Base-by-base conservation (phyloP, 2,113 vertebrate genomes). In the Rhombomys opimus region DNA sequence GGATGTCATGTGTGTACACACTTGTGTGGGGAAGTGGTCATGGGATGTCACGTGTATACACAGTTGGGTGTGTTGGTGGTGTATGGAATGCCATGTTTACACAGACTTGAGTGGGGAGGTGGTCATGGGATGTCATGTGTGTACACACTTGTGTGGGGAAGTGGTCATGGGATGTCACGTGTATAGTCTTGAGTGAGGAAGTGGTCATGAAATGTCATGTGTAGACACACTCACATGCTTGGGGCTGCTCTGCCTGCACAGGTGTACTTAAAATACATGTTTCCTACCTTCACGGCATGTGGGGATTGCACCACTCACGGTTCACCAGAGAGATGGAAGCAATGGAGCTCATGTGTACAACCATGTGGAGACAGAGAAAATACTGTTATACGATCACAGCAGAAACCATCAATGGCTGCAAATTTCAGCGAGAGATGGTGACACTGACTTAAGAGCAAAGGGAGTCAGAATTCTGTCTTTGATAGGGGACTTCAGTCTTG, bases 191-290 rank as follows among this genome's bases (percentile, higher is more conserved):
- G 54, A 57, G 54, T 57, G 54, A 14, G 54, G 54, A 57, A 14
- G 54, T 75, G 67, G 68, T 70, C 23, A 5, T 67, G 32, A 32
- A 35, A 32, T n/a, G 32, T n/a, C 23, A 5, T 67, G 32, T 15
- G 67, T 70, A 32, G 35, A 41, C 23, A 30, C 38, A 27, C 38
- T 50, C 73, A 15, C 3, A 12, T n/a, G 17, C 9, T 4, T 25
- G 13, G 65, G 18, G 18, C 25, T 14, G 30, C 59, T 46, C 63
- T 63, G 65, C 4, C 63, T 70, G 70, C 13, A 5, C 0, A 5
- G 3, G 23, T 25, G 2, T n/a, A 1, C 57, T 27, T n/a, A 15
- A 32, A 76, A 72, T 0, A 0, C 13, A 46, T 11, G 10, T 5
- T 8, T 65, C 30, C 5, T 7, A 5, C 4, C 6, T 52, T 87